A percentile compares a stretch with the other conserved stretches of the same genome.
Conservation (phyloP, 2,888 invertebrate genomes). For the Gastrophysa polygoni region DNA sequence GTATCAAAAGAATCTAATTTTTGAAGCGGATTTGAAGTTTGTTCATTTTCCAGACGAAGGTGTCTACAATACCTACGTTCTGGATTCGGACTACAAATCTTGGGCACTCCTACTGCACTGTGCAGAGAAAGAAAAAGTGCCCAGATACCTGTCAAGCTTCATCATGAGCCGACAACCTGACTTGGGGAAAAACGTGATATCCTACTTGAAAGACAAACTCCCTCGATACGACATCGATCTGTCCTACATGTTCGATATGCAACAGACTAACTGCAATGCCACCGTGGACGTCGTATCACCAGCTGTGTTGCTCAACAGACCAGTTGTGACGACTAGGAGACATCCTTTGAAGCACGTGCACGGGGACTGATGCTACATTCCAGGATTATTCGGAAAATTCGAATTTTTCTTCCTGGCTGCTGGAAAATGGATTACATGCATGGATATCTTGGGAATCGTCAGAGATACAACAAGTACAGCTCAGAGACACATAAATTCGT, state of each 20-base stretch:
- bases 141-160: conserved; percentile 83
- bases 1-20: too few relatives aligned
- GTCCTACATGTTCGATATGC: conserved; percentile 82
- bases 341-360: conserved; percentile 61
- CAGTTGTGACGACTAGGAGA: conserved; percentile 48
- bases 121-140: conserved; percentile 79
- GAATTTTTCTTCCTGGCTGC: too few relatives aligned
- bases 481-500: too few relatives aligned
- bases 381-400: too few relatives aligned
- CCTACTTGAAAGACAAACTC: conserved; percentile 77
- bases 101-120: conserved; percentile 87
- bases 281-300: conserved; percentile 54
- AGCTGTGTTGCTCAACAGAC: conserved; percentile 46
- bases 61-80: conserved; percentile 84
- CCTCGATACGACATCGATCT: conserved; percentile 84
- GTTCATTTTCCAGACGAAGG: conserved; percentile 73
- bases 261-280: conserved; percentile 70
- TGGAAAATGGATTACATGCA: too few relatives aligned
- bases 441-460: too few relatives aligned
- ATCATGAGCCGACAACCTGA: conserved; percentile 71
- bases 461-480: too few relatives aligned
- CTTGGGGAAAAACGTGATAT: conserved; percentile 71
- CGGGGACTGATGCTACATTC: conserved; percentile 23
- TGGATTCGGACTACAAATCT: conserved; percentile 83
- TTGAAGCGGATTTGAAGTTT: too few relatives aligned